Evolutionary conservation across 2,888 invertebrate genomes (phyloP), one percentile per base, ranked within the genome.

Genomic region (Tanypteryx hageni): DNA sequence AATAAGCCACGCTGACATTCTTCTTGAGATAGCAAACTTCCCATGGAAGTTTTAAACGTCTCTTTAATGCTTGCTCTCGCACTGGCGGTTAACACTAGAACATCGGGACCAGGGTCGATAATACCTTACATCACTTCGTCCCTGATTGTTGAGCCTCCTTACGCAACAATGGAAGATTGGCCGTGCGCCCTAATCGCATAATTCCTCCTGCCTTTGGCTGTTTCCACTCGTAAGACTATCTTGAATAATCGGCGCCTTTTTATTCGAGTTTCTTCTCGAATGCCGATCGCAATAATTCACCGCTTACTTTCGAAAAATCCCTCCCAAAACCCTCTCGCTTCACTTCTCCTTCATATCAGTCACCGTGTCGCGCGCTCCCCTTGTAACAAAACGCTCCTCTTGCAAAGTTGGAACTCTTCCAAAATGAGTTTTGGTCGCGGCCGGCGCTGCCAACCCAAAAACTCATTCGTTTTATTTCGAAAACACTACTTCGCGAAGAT

Each of bases 331-430:
- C 64, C 10, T n/a, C 68, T n/a, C n/a, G 11, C 11, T 22, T 27
- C 76, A 22, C 27, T 22, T 44, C 44, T 44, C 76, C 27, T 27
- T 76, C 76, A 27, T 76, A 76, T 76, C 27, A 76, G 76, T 76
- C 76, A 27, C 22, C 22, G 22, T 76, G 76, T 76, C 68, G 68
- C 68, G 22, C 9, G 7, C 22, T 27, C 76, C 68, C 44, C 61
- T 44, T n/a, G 44, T 64, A 61, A 89, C 61, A 89, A 89, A 89
- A 64, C 89, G 61, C 44, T 89, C 89, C 64, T 64, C 89, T 64
- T 64, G 64, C 64, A 44, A 89, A 89, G 61, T 89, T 89, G 89
- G 89, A 89, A n/a, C 14, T 11, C 13, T 16, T 89, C 89, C 89
- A 89, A 64, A 11, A 9, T 59, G 64, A 64, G 89, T 68, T 89